Percentiles rank a stretch among this genome's conserved stretches.
Conservation (phyloP, 2,113 vertebrate species). For the Noctilio leporinus region DNA sequence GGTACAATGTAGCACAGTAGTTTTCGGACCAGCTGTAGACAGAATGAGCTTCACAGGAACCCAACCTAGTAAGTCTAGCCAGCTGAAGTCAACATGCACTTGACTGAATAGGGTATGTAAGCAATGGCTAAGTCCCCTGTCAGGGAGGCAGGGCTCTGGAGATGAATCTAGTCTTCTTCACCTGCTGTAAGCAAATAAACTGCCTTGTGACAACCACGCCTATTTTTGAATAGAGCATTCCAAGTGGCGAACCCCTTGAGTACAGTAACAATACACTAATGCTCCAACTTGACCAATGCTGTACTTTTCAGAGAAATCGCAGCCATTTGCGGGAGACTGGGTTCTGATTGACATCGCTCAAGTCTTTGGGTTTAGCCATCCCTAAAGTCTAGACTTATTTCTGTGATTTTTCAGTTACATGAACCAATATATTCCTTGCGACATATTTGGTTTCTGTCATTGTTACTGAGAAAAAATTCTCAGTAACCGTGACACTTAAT, state of each 20-base stretch:
- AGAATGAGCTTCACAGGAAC: background rate
- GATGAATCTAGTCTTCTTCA: background rate
- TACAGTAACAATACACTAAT: background rate
- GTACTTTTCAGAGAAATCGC: background rate
- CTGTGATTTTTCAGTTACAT: background rate
- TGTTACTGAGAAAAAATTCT: background rate
- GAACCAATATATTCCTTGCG: background rate
- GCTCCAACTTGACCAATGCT: background rate
- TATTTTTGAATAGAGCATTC: background rate
- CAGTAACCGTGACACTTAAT: background rate
- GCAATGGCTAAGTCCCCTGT: background rate
- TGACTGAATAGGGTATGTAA: background rate
- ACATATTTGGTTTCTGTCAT: background rate
- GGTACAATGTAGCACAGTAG: background rate
- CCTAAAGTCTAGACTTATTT: background rate
- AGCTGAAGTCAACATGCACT: background rate
- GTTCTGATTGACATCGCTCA: background rate
- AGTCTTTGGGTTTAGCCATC: background rate
- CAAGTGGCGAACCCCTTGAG: background rate
- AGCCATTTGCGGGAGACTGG: background rate
- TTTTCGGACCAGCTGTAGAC: background rate
- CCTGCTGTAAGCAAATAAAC: background rate
- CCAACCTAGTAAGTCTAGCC: background rate
- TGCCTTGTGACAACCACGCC: background rate
- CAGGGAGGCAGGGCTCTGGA: background rate